phyloP scores from a whole-genome alignment of 2,888 invertebrate species.

The Ditula angustiorana region DNA sequence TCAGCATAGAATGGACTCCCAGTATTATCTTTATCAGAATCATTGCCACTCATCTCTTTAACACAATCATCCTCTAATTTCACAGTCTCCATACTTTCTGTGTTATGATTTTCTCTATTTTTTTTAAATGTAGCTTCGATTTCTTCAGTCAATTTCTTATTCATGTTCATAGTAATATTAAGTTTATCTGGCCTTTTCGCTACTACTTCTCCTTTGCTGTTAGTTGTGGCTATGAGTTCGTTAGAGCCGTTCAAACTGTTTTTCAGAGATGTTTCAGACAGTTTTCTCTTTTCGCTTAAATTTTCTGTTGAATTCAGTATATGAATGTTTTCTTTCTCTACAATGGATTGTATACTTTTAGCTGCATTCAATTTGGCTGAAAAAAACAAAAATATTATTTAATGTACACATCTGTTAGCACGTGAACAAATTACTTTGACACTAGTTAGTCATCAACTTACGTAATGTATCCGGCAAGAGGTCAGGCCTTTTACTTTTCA shows the following conservation, averaged over 20 bases:
- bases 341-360: conserved; percentile 77
- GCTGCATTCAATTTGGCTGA: conserved; percentile 76
- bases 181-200: conserved; percentile 82
- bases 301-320: conserved; percentile 75
- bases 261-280: conserved; percentile 71
- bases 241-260: conserved; percentile 72
- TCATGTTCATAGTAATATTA: conserved; percentile 77
- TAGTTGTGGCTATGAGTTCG: conserved; percentile 80
- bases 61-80: conserved; percentile 75
- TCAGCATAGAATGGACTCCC: conserved; percentile 96
- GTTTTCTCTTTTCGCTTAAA: conserved; percentile 71
- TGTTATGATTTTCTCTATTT: conserved; percentile 69
- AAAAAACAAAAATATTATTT: conserved; percentile 45
- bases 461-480: conserved; percentile 86
- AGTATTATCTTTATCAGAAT: conserved; percentile 86
- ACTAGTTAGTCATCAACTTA: conserved; percentile 56
- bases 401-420: neutral
- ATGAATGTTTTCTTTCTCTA: conserved; percentile 78
- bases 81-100: conserved; percentile 81
- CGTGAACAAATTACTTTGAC: neutral
- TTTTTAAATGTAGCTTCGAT: conserved; percentile 77
- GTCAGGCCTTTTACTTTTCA: conserved; percentile 86
- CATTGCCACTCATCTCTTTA: conserved; percentile 62
- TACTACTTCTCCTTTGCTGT: conserved; percentile 78
- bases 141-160: conserved; percentile 81